Evolutionary conservation across 2,113 vertebrate genomes (phyloP), one percentile per base, ranked within the genome.

Genomic region (Bostrychus sinensis): DNA sequence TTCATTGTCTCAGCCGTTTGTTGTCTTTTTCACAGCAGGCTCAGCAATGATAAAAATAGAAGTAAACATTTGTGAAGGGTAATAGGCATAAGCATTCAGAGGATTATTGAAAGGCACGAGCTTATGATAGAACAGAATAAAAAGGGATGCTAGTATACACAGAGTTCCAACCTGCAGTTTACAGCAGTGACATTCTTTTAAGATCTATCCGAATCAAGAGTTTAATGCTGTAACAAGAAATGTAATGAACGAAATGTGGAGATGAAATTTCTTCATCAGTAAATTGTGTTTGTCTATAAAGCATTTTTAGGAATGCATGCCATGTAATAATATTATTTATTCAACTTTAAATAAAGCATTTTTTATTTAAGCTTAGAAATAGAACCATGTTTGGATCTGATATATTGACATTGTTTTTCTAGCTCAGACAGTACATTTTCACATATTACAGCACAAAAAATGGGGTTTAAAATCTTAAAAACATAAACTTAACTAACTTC

Each of bases 1-100:
- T 51, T 51, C 16, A 8, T 28, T 28, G 48, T 30, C 25, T 51
- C 12, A 7, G 2, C 25, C 34, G 53, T 55, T 36, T 30, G 26
- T 20, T 61, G 42, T 41, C 42, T 71, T 62, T 62, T 41, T 37
- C 57, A 37, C 22, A 22, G 32, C 11, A 23, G 26, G 48, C 45
- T 56, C 13, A 25, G 16, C 12, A 63, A 10, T 34, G 54, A 16
- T 16, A 28, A 53, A 56, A 57, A 62, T 4, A 43, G 41, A 65
- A 2, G 37, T 28, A 53, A 70, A 64, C 7, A 14, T 3, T n/a
- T 2, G 50, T n/a, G 26, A 26, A 45, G 73, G 50, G 72, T 48
- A 51, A 51, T 30, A 28, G 25, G 25, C 25, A 17, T 30, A 17
- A 45, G 19, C 10, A 45, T 9, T 19, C 25, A 30, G 7, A 7